phyloP scores from a whole-genome alignment of 2,113 vertebrate species.

The Heterochromis multidens region DNA sequence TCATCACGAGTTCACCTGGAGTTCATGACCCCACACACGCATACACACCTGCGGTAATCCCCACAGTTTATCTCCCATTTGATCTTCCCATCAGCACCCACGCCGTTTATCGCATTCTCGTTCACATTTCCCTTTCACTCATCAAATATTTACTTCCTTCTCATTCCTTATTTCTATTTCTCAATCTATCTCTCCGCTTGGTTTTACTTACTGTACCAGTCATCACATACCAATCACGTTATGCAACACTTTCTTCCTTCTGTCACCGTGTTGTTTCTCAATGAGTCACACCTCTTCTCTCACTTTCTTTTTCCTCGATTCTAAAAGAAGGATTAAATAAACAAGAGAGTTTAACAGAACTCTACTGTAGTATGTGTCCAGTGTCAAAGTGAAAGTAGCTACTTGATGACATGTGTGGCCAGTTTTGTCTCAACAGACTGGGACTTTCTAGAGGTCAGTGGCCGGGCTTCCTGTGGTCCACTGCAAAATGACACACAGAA shows the following conservation, averaged over 20 bases:
- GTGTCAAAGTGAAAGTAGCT: not conserved
- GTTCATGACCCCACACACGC: constrained; percentile 9
- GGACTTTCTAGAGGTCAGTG: not conserved
- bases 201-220: not conserved
- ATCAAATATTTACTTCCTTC: not conserved
- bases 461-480: not conserved
- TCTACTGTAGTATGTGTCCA: not conserved
- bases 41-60: constrained; percentile 31
- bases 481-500: not conserved
- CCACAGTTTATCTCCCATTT: not conserved
- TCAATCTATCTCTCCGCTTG: not conserved
- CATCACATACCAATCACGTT: not conserved
- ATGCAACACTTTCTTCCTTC: not conserved
- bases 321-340: not conserved
- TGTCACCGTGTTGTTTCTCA: not conserved
- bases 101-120: not conserved
- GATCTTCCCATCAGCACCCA: constrained; percentile 28
- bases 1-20: constrained; percentile 13
- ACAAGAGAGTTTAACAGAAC: not conserved
- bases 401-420: not conserved
- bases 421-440: not conserved
- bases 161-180: not conserved
- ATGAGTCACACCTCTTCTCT: not conserved
- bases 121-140: not conserved
- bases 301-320: not conserved